Conservation (phyloP, 2,797 vertebrate species). For the Macrochelys suwanniensis region DNA sequence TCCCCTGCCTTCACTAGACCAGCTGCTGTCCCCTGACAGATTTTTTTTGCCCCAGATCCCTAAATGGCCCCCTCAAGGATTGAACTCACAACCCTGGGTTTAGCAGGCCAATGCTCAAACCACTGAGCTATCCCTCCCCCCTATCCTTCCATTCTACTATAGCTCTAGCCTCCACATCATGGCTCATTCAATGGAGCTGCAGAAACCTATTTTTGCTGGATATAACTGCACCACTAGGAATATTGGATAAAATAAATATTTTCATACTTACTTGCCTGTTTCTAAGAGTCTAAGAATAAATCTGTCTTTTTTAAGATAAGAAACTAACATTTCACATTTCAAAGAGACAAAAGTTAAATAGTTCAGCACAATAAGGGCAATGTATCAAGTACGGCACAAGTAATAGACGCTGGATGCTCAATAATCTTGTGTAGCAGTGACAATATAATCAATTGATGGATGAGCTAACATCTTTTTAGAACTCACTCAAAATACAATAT, state of each 20-base stretch:
- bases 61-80: too few relatives aligned
- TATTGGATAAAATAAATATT: neutral
- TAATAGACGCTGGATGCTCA: constrained; percentile 53
- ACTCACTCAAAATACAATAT: constrained; percentile 59
- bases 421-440: constrained; percentile 58
- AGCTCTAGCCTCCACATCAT: fast-evolving
- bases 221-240: neutral
- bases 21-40: too few relatives aligned
- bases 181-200: neutral
- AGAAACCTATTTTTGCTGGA: neutral
- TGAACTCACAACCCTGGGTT: too few relatives aligned
- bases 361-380: constrained; percentile 35
- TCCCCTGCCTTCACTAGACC: too few relatives aligned
- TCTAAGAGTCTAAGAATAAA: constrained; percentile 36
- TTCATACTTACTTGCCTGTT: neutral
- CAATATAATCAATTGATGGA: constrained; percentile 72
- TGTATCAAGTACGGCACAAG: constrained; percentile 57
- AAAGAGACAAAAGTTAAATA: constrained; percentile 59
- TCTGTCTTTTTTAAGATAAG: constrained; percentile 45
- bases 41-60: too few relatives aligned
- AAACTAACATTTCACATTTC: constrained; percentile 36
- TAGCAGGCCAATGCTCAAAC: too few relatives aligned
- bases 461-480: constrained; percentile 68
- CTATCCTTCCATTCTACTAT: neutral
- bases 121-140: too few relatives aligned